Conservation (phyloP, 2,797 vertebrate genomes). For the Sebastolobus altivelis region DNA sequence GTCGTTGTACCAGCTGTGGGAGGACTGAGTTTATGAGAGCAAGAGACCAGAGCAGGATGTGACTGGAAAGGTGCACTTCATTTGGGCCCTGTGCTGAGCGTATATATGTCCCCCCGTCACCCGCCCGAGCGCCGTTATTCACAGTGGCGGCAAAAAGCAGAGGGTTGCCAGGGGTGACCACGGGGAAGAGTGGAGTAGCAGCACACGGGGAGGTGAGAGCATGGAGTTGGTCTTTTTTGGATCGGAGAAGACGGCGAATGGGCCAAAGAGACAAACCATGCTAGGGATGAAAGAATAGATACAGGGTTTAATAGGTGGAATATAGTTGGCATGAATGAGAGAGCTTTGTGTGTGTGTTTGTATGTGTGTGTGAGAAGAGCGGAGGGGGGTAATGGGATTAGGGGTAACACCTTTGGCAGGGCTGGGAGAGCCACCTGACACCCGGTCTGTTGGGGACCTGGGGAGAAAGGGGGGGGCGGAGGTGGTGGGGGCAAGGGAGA, state of each 20-base stretch:
- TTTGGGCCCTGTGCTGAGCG: constrained; percentile 54
- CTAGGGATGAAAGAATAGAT: constrained; percentile 68
- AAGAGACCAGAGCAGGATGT: constrained; percentile 28
- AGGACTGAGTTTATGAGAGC: constrained; percentile 53
- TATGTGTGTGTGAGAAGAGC: constrained; percentile 54
- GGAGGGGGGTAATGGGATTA: constrained; percentile 86
- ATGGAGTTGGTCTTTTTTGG: constrained; percentile 70
- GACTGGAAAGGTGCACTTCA: constrained; percentile 52
- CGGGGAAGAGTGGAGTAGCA: constrained; percentile 36
- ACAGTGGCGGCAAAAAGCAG: constrained; percentile 38
- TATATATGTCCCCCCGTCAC: constrained; percentile 50
- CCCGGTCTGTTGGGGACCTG: constrained; percentile 84
- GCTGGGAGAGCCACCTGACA: constrained; percentile 85
- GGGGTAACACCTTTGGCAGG: constrained; percentile 85
- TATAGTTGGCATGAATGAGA: constrained; percentile 71
- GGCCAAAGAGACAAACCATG: constrained; percentile 68
- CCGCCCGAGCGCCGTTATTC: constrained; percentile 43
- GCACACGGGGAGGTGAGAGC: constrained; percentile 65
- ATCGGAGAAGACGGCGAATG: constrained; percentile 62
- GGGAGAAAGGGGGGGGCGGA: constrained; percentile 67
- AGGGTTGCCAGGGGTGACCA: constrained; percentile 65
- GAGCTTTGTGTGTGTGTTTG: constrained; percentile 61
- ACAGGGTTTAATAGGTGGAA: constrained; percentile 72
- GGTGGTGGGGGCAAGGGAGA: constrained; percentile 74
- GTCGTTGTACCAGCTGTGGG: constrained; percentile 63